A percentile compares a stretch with the other conserved stretches of the same genome.
phyloP scores from a whole-genome alignment of 1,140 invertebrate genomes.

The Zaprionus taronus region DNA sequence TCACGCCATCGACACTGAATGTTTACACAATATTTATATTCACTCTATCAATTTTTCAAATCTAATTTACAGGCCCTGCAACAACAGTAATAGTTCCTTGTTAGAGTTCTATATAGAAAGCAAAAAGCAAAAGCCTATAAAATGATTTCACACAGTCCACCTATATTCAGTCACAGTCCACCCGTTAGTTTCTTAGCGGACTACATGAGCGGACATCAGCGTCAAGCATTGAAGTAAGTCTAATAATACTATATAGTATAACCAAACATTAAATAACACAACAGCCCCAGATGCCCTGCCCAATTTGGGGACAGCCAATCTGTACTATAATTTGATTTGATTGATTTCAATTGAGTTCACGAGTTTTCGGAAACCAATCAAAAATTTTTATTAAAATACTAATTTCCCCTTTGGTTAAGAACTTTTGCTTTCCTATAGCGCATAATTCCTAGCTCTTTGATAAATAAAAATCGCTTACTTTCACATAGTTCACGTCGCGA shows the following conservation, averaged over 20 bases:
- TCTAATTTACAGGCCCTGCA: constrained; percentile 59
- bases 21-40: constrained; percentile 35
- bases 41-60: constrained; percentile 55
- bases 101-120: constrained; percentile 55
- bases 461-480: constrained; percentile 9
- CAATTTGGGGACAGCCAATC: constrained; percentile 36
- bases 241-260: constrained; percentile 18
- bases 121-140: constrained; percentile 63
- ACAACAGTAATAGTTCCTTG: constrained; percentile 65
- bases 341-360: constrained; percentile 53
- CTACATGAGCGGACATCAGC: constrained; percentile 84
- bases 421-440: not conserved
- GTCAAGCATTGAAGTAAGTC: constrained; percentile 79
- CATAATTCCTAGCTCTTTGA: not conserved
- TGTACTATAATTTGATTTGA: constrained; percentile 39
- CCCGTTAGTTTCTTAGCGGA: constrained; percentile 87
- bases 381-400: constrained; percentile 36
- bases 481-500: constrained; percentile 12
- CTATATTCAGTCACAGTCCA: constrained; percentile 88
- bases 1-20: constrained; percentile 31
- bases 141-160: constrained; percentile 88
- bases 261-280: constrained; percentile 14
- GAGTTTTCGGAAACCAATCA: constrained; percentile 47
- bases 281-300: not conserved
- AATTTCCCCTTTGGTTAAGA: not conserved